Conservation (phyloP, 92 coral and sea anemone species). For the Galaxea fascicularis region DNA sequence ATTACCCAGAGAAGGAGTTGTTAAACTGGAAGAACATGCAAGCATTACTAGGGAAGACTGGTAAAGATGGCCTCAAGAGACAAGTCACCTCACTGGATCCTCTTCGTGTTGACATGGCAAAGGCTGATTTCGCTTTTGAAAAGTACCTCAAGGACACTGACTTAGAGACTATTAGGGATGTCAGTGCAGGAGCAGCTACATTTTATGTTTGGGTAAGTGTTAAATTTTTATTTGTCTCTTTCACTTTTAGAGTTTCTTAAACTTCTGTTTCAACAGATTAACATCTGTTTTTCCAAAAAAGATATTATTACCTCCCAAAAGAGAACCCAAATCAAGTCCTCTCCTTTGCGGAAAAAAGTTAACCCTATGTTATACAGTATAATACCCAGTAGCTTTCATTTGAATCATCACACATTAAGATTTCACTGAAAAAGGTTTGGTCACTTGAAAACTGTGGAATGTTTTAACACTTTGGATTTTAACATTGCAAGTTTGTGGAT, state of each 20-base stretch:
- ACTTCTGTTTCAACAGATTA: no score
- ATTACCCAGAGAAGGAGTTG: conserved; percentile 89
- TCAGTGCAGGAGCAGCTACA: conserved; percentile 99
- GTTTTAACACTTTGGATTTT: neutral
- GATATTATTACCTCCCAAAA: no score
- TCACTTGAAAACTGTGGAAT: no score
- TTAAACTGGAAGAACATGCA: conserved; percentile 95
- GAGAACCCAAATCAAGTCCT: no score
- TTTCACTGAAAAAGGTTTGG: no score
- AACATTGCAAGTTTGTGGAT: neutral
- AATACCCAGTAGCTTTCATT: no score
- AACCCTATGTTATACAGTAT: no score
- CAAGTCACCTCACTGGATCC: conserved; percentile 95
- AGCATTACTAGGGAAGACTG: conserved; percentile 96
- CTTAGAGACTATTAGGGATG: conserved; percentile 90
- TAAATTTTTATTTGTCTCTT: no score
- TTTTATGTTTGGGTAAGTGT: conserved; percentile 97
- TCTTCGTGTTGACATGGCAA: conserved; percentile 79
- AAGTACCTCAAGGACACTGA: conserved; percentile 84
- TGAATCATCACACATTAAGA: no score
- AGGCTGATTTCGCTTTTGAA: conserved; percentile 85
- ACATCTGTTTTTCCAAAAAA: no score
- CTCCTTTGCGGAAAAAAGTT: no score
- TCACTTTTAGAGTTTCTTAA: neutral
- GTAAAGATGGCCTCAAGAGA: conserved; percentile 93